Percentiles rank a stretch among this genome's conserved stretches.
phyloP scores from a whole-genome alignment of 2,797 vertebrate species.

The Cryptoblepharus egeriae region DNA sequence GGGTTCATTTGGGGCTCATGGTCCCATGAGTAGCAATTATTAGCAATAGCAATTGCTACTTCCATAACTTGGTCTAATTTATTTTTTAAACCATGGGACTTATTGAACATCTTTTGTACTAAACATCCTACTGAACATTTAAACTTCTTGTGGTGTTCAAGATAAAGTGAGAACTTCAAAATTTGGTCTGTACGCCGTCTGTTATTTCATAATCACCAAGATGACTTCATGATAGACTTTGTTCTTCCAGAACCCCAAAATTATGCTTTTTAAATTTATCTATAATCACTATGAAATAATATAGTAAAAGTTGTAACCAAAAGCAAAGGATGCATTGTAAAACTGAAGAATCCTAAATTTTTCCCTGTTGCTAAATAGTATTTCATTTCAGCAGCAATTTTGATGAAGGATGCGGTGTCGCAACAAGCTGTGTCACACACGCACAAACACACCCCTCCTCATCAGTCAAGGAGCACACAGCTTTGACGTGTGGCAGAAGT shows the following conservation, averaged over 20 bases:
- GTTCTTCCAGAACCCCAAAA: conserved; percentile 13
- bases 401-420: conserved; percentile 43
- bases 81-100: background rate
- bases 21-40: too few species aligned
- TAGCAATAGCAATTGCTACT: background rate
- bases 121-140: background rate
- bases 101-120: too few species aligned
- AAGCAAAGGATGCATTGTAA: conserved; percentile 50
- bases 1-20: background rate
- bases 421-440: conserved; percentile 23
- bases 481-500: conserved; percentile 54
- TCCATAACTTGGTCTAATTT: background rate
- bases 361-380: conserved; percentile 14
- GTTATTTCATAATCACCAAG: too few species aligned
- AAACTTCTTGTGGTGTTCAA: background rate
- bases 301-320: conserved; percentile 37
- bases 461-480: conserved; percentile 51
- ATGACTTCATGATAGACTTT: background rate
- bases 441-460: conserved; percentile 43
- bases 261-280: conserved; percentile 32
- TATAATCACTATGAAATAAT: conserved; percentile 50
- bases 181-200: too few species aligned
- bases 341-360: conserved; percentile 66
- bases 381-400: conserved; percentile 50
- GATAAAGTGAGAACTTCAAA: background rate